phyloP scores from a whole-genome alignment of 2,797 vertebrate genomes.

The Paguma larvata region DNA sequence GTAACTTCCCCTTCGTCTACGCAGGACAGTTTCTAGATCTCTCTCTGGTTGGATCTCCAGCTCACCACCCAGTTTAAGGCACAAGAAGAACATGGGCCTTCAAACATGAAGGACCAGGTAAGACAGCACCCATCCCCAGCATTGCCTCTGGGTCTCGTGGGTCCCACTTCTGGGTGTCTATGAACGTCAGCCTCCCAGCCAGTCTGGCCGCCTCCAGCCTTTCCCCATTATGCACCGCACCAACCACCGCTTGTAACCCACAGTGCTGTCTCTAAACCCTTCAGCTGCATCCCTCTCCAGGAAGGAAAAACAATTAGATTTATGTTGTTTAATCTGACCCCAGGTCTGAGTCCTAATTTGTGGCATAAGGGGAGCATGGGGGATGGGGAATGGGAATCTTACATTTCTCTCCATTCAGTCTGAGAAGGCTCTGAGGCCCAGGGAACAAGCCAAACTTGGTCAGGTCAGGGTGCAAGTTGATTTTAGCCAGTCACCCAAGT shows the following conservation, averaged over 20 bases:
- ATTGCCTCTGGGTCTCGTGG: fast-evolving
- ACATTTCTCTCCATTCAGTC: background rate
- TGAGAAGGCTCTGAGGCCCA: background rate
- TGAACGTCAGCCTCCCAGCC: background rate
- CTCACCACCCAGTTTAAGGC: fast-evolving
- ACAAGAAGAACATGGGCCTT: fast-evolving
- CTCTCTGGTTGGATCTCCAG: background rate
- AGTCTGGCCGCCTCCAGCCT: background rate
- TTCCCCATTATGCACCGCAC: background rate
- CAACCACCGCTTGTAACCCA: background rate
- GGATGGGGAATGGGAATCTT: background rate
- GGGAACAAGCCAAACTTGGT: background rate
- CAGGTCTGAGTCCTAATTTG: background rate
- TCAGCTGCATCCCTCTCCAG: background rate
- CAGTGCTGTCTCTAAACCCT: background rate
- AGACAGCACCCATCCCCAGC: background rate
- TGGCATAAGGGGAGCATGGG: background rate
- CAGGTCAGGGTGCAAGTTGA: background rate
- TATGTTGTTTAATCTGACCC: background rate
- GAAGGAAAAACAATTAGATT: background rate
- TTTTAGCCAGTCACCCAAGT: background rate
- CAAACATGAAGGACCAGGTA: background rate
- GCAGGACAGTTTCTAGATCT: background rate
- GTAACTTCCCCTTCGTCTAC: background rate
- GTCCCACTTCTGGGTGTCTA: background rate